Base-by-base conservation (phyloP, 2,797 vertebrate genomes). In the Odontamblyopus lacepedii region DNA sequence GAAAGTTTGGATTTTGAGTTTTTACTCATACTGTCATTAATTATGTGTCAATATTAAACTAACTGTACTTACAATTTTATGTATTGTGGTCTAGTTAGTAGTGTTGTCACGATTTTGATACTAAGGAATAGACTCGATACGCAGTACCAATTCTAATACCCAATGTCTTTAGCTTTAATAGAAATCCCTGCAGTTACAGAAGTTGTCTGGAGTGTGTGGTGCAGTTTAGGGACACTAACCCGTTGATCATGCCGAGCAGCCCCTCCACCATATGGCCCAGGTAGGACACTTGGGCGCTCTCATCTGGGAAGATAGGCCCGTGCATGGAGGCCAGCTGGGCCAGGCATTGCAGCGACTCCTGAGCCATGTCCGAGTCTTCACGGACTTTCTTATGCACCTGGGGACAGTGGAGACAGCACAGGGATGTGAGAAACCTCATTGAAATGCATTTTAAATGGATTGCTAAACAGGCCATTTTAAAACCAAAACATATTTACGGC, bases 301-400 rank as follows among this genome's bases (percentile, higher is more conserved):
- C 97, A 23, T 99, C 96, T 0, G 97, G 98, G 87, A 99, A 99
- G 89, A 99, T 83, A 63, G 98, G 96, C 76, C 98, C 98, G 0
- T 99, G 97, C 91, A 99, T 94, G 87, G 98, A 99, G 0, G 98
- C 98, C 86, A 99, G 93, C 93, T 99, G 98, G 83, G 98, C 97
- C 88, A 99, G 92, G 86, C 98, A 99, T 92, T 99, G 98, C 71
- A 99, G 93, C 1, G 98, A 98, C 87, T 99, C 98, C 93, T 99
- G 97, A 72, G 98, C 98, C 98, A 99, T 99, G 93, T 99, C 98
- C 0, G 97, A 97, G 90, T 99, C 98, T 91, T 99, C 97, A 82
- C 98, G 95, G 85, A 98, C 97, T 94, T 99, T 99, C 90, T 96
- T 95, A 94, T 99, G 98, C 74, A 99, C 98, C 98, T 99, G 94